These are phyloP conservation scores for Dolichopus griseipennis DNA, from an alignment of 2,888 invertebrate genomes.

Conservation along the genomic window DNA sequence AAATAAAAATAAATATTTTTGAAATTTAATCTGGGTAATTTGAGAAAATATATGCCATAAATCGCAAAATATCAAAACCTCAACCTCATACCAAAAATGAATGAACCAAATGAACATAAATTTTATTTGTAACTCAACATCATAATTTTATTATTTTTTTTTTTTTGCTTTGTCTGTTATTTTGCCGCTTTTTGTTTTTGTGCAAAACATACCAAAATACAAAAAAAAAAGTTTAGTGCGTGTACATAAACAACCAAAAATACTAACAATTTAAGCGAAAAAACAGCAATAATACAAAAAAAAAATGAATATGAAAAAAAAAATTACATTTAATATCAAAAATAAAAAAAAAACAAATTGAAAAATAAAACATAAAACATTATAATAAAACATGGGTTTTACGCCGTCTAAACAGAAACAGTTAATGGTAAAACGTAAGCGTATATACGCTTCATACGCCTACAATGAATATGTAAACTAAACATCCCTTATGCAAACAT, in stretches of 20 bases:
- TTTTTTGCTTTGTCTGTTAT: not conserved
- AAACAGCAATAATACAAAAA: no score
- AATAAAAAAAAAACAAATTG: no score
- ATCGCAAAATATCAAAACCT: constrained; percentile 2
- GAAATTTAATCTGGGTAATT: constrained; percentile 6
- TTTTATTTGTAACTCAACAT: constrained; percentile 4
- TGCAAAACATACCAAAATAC: not conserved
- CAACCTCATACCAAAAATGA: not conserved
- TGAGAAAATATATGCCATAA: constrained; percentile 4
- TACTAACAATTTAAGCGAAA: no score
- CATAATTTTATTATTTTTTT: not conserved
- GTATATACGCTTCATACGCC: no score
- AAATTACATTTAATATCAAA: no score
- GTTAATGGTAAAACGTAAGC: no score
- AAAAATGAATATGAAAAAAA: no score
- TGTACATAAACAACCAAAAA: not conserved
- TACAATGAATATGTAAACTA: no score
- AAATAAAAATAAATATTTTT: not conserved
- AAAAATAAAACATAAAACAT: no score
- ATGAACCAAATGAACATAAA: not conserved
- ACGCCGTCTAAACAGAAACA: no score
- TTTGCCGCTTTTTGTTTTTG: not conserved
- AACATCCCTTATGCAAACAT: no score
- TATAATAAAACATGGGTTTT: no score
- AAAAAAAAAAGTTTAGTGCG: not conserved